Evolutionary conservation across 2,888 invertebrate species (phyloP).

Genomic region (Lycophotia porphyrea): DNA sequence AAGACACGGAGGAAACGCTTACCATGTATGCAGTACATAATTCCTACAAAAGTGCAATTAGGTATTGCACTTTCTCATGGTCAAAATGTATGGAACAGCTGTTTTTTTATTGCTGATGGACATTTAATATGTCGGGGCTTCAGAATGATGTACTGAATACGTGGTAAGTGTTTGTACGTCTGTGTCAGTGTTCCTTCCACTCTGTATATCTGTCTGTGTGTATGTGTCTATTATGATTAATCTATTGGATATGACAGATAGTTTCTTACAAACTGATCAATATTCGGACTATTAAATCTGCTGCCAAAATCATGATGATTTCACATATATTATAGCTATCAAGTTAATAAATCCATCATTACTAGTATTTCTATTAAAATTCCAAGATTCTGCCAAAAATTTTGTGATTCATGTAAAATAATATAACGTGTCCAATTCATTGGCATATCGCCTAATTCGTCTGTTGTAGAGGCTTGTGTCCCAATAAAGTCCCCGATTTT

Average conservation of each 20-base stretch:
- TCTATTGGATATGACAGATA: background rate
- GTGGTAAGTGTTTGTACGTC: no score
- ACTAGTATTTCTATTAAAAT: constrained; percentile 38
- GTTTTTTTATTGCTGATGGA: no score
- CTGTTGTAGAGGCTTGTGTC: constrained; percentile 33
- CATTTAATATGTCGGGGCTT: no score
- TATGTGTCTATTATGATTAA: background rate
- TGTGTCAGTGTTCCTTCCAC: no score
- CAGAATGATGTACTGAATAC: no score
- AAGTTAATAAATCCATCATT: constrained; percentile 15
- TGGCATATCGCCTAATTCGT: constrained; percentile 51
- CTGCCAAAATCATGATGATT: constrained; percentile 1
- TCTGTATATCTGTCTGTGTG: background rate
- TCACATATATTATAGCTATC: background rate
- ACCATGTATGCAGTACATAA: no score
- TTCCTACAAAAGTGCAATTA: no score
- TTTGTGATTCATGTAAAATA: constrained; percentile 28
- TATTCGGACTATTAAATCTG: background rate
- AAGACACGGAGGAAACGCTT: no score
- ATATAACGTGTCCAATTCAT: constrained; percentile 30
- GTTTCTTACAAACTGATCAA: background rate
- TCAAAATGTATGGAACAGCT: no score
- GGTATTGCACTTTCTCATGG: no score
- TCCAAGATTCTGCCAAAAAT: constrained; percentile 30
- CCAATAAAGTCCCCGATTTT: constrained; percentile 33